Conservation (phyloP, 2,113 vertebrate species). For the western clawed frog (Xenopus tropicalis) region DNA sequence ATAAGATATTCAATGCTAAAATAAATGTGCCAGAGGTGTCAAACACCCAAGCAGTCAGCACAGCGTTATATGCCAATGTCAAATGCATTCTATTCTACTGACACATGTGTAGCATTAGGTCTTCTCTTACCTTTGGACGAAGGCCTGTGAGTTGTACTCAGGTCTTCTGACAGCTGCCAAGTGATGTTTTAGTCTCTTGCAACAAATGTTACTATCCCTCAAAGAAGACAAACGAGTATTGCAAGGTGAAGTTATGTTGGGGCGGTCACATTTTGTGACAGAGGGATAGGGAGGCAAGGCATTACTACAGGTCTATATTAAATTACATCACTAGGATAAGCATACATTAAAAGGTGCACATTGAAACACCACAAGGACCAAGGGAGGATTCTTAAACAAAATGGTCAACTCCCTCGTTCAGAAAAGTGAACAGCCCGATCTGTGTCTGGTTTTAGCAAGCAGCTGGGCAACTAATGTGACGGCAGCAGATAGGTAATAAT, state of each 20-base stretch:
- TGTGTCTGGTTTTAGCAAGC: background rate
- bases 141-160: slow-evolving; percentile 12
- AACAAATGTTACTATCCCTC: slow-evolving; percentile 34
- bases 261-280: slow-evolving; percentile 34
- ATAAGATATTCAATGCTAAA: too few relatives aligned
- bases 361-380: slow-evolving; percentile 21
- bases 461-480: background rate
- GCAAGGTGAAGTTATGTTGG: slow-evolving; percentile 32
- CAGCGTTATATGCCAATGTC: too few relatives aligned
- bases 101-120: too few relatives aligned
- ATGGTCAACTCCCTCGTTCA: slow-evolving; percentile 31
- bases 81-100: too few relatives aligned
- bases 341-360: slow-evolving; percentile 10
- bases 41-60: too few relatives aligned
- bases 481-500: background rate
- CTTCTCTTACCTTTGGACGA: slow-evolving; percentile 28
- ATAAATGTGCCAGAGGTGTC: too few relatives aligned
- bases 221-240: slow-evolving; percentile 36
- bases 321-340: slow-evolving; percentile 23
- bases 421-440: background rate
- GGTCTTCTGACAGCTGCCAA: slow-evolving; percentile 10
- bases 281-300: slow-evolving; percentile 17
- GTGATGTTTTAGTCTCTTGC: slow-evolving; percentile 22
- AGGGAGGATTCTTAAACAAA: slow-evolving; percentile 13
- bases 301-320: slow-evolving; percentile 25